These are phyloP conservation scores for Rhinichthys osculus DNA, from an alignment of 2,797 vertebrate genomes.

Conservation along the genomic window DNA sequence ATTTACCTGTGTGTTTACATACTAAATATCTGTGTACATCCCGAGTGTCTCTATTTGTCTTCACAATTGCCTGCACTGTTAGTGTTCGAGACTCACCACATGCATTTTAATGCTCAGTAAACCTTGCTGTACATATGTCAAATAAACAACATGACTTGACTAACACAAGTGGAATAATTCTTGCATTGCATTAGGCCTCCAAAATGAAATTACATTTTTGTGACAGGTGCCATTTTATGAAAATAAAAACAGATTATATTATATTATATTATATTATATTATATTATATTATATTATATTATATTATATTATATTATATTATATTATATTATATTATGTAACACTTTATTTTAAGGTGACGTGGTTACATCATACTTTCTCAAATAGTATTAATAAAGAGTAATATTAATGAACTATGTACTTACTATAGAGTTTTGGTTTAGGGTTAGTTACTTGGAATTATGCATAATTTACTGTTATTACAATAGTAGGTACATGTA, in stretches of 20 bases:
- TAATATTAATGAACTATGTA: too few relatives aligned
- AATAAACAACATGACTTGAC: slow-evolving; percentile 5
- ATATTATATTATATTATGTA: too few relatives aligned
- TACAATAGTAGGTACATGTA: too few relatives aligned
- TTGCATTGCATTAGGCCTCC: not conserved
- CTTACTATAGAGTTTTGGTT: too few relatives aligned
- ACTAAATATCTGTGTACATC: not conserved
- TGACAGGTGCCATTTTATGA: not conserved
- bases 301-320: too few relatives aligned
- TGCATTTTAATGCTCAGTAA: not conserved
- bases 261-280: too few relatives aligned
- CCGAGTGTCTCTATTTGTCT: not conserved
- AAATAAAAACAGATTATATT: not conserved
- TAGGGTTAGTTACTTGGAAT: too few relatives aligned
- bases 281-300: too few relatives aligned
- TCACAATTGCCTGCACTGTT: not conserved
- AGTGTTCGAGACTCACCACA: not conserved
- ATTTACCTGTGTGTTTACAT: not conserved
- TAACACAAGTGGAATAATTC: not conserved
- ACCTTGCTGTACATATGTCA: slow-evolving; percentile 3
- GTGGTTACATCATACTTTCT: too few relatives aligned
- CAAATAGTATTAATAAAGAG: too few relatives aligned
- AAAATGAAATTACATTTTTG: not conserved
- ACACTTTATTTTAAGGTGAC: too few relatives aligned
- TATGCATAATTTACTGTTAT: too few relatives aligned